A percentile compares a stretch with the other conserved stretches of the same genome.
These are phyloP conservation scores for Mizuhopecten yessoensis DNA, from an alignment of 1,140 invertebrate species.

Conservation along the genomic window DNA sequence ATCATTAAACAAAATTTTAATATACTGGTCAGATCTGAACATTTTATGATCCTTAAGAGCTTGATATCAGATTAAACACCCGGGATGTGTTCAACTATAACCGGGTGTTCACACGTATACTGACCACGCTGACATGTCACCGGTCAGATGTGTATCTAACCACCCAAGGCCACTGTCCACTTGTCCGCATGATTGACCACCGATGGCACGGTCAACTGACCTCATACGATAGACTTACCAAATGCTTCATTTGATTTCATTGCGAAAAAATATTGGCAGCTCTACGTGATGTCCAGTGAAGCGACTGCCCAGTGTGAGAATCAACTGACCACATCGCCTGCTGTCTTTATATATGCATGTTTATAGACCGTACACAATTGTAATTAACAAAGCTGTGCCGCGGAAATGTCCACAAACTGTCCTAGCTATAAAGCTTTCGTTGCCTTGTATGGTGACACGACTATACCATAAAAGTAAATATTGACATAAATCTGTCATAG, in stretches of 20 bases:
- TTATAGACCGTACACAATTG: not conserved
- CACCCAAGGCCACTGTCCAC: constrained; percentile 22
- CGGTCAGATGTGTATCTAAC: constrained; percentile 16
- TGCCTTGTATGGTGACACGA: not conserved
- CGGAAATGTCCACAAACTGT: not conserved
- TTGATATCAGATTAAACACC: too few relatives aligned
- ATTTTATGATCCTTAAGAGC: too few relatives aligned
- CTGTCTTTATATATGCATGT: not conserved
- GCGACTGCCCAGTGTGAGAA: not conserved
- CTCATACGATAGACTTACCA: not conserved
- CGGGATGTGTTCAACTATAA: too few relatives aligned
- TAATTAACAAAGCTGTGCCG: not conserved
- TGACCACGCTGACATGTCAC: not conserved
- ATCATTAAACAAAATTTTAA: too few relatives aligned
- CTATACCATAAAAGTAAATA: not conserved
- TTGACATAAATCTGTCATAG: not conserved
- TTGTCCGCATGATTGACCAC: constrained; percentile 25
- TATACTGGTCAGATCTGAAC: too few relatives aligned
- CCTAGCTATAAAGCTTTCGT: not conserved
- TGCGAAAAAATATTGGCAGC: not conserved
- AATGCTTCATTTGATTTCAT: constrained; percentile 1
- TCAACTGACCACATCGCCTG: not conserved
- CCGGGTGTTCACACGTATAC: not conserved
- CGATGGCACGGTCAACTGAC: not conserved
- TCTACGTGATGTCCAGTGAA: not conserved